Percentiles rank a stretch among this genome's conserved stretches.
Evolutionary conservation across 2,113 vertebrate species (phyloP).

Genomic region (Orthonyx spaldingii): DNA sequence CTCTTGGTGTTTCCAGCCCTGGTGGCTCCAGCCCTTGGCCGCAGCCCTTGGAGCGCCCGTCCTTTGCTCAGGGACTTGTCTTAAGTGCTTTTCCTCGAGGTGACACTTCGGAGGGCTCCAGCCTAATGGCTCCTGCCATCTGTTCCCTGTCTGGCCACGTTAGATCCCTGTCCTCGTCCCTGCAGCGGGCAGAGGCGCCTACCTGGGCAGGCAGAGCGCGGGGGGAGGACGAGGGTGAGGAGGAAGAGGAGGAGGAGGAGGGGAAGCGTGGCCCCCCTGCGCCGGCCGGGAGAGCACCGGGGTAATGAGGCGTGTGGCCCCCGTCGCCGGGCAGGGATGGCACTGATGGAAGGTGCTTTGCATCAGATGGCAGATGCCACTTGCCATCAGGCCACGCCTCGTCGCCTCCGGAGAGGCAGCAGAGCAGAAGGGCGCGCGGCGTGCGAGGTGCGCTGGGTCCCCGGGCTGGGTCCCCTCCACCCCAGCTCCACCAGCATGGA

Average conservation of each 20-base stretch:
- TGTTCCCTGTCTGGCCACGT: conserved; percentile 28
- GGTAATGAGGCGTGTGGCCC: conserved; percentile 61
- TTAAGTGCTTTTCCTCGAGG: conserved; percentile 36
- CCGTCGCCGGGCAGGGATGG: conserved; percentile 5
- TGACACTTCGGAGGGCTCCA: background rate
- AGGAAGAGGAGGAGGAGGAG: background rate
- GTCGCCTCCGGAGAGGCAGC: conserved; percentile 59
- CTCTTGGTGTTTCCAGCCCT: background rate
- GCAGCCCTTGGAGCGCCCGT: fast-evolving
- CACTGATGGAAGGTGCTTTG: conserved; percentile 74
- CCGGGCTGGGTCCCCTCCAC: background rate
- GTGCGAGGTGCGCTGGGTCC: background rate
- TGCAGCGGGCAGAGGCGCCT: background rate
- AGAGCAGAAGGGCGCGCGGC: conserved; percentile 60
- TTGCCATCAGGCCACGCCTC: conserved; percentile 71
- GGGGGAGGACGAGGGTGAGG: background rate
- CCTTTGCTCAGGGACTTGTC: background rate
- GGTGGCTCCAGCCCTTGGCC: background rate
- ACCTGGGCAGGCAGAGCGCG: background rate
- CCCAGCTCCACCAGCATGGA: fast-evolving
- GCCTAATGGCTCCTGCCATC: conserved; percentile 42
- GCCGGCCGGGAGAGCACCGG: background rate
- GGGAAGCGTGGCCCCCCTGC: background rate
- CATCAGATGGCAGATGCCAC: conserved; percentile 76
- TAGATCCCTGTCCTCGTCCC: background rate